phyloP scores from a whole-genome alignment of 2,113 vertebrate genomes.

The Scortum barcoo region DNA sequence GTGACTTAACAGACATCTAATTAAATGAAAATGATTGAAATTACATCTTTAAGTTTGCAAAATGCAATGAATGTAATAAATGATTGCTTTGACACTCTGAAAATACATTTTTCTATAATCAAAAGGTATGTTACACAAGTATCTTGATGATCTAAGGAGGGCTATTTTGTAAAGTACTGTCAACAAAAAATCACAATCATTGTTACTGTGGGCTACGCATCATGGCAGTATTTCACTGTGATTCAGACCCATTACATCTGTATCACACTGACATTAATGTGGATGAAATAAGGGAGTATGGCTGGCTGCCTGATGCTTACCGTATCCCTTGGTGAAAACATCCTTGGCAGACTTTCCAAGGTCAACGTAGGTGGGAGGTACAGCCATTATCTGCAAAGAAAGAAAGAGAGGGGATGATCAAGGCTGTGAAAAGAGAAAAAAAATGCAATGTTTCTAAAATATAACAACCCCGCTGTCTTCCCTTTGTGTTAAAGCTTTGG shows the following conservation, averaged over 20 bases:
- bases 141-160: background rate
- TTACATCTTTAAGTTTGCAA: too few relatives aligned
- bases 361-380: constrained; percentile 94
- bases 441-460: background rate
- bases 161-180: background rate
- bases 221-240: background rate
- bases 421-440: background rate
- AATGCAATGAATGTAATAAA: too few relatives aligned
- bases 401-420: constrained; percentile 10
- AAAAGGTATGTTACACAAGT: background rate
- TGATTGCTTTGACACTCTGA: too few relatives aligned
- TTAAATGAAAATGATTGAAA: too few relatives aligned
- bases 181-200: background rate
- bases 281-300: background rate
- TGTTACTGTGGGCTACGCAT: too few relatives aligned
- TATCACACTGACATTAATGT: background rate
- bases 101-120: too few relatives aligned
- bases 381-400: constrained; percentile 90
- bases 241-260: background rate
- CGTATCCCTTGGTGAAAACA: constrained; percentile 97
- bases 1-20: too few relatives aligned
- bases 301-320: constrained; percentile 79
- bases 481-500: background rate
- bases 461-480: background rate
- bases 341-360: constrained; percentile 96